A percentile compares a stretch with the other conserved stretches of the same genome.
phyloP scores from a whole-genome alignment of 2,113 vertebrate genomes.

The Excalfactoria chinensis region DNA sequence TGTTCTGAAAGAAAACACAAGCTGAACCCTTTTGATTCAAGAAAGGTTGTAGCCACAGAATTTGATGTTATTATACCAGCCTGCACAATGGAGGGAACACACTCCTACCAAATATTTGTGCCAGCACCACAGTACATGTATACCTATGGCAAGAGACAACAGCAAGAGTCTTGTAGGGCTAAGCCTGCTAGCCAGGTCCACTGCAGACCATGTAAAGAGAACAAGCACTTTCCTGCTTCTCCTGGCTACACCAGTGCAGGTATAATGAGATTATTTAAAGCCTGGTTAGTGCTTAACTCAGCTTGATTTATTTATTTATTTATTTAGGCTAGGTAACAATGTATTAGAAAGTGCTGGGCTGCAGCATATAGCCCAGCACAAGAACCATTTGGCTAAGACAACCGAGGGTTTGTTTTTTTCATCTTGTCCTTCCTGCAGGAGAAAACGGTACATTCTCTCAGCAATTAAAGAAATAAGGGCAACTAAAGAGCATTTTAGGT shows the following conservation, averaged over 20 bases:
- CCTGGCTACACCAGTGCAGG: rapidly evolving
- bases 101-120: rapidly evolving
- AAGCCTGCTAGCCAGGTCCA: background rate
- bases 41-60: background rate
- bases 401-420: background rate
- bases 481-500: background rate
- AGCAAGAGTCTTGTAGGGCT: background rate
- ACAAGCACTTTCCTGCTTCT: background rate
- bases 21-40: background rate
- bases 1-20: background rate
- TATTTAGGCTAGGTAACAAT: background rate
- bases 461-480: background rate
- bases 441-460: background rate
- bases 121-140: background rate
- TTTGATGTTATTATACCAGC: background rate
- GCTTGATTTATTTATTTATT: background rate
- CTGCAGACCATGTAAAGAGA: rapidly evolving
- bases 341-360: background rate
- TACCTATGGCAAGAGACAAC: rapidly evolving
- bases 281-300: background rate
- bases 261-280: background rate
- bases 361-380: background rate
- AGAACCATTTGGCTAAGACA: background rate
- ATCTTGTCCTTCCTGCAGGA: background rate
- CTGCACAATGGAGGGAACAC: background rate